Evolutionary conservation across 2,888 invertebrate species (phyloP).

Genomic region (Drosophila infuscata): DNA sequence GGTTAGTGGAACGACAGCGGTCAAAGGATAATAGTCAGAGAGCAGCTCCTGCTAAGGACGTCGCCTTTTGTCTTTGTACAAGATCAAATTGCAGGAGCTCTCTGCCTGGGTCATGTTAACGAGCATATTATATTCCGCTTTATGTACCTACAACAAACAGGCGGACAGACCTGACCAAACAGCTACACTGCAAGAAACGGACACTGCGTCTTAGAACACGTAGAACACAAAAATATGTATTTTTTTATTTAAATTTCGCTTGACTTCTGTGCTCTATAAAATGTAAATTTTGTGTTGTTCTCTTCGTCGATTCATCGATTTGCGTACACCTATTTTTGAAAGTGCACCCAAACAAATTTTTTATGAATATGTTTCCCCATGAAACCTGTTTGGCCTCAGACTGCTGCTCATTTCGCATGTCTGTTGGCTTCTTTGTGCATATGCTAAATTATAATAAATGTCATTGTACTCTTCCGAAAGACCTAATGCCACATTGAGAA

Average conservation of each 20-base stretch:
- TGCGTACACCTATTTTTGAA: neutral
- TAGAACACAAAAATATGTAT: neutral
- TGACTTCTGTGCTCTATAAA: neutral
- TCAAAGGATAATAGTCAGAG: constrained; percentile 81
- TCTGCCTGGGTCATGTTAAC: constrained; percentile 56
- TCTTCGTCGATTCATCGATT: neutral
- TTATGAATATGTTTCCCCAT: constrained; percentile 46
- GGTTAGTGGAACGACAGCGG: constrained; percentile 68
- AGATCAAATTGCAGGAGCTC: constrained; percentile 73
- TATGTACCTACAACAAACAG: constrained; percentile 46
- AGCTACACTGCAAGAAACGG: constrained; percentile 52
- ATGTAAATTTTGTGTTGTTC: accelerated
- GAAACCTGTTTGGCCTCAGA: constrained; percentile 17
- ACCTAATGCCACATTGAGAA: constrained; percentile 66
- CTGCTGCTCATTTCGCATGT: constrained; percentile 7
- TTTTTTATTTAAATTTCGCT: neutral
- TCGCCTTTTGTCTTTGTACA: constrained; percentile 65
- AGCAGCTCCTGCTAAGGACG: constrained; percentile 41
- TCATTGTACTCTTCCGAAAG: constrained; percentile 63
- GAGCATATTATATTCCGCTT: constrained; percentile 66
- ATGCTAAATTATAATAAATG: constrained; percentile 80
- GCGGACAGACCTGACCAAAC: constrained; percentile 5
- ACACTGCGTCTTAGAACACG: too few species aligned
- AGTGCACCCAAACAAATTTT: constrained; percentile 38
- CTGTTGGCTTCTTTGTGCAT: constrained; percentile 36